phyloP scores from a whole-genome alignment of 2,113 vertebrate genomes.

The Melanotaenia duboulayi region DNA sequence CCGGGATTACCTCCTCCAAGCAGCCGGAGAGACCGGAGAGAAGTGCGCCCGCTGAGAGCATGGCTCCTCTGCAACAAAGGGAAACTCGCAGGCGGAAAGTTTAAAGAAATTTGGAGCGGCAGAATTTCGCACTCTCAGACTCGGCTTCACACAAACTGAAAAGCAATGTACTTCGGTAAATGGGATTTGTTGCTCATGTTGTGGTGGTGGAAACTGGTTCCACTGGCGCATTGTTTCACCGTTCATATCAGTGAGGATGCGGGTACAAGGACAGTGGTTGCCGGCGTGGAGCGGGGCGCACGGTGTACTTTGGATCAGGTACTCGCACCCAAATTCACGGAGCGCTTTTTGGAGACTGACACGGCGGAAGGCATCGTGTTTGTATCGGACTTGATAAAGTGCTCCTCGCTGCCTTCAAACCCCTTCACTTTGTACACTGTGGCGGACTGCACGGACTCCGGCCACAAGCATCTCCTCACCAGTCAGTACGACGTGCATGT shows the following conservation, averaged over 20 bases:
- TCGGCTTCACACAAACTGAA: conserved; percentile 48
- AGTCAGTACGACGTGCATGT: conserved; percentile 80
- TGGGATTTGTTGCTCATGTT: conserved; percentile 75
- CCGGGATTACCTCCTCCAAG: conserved; percentile 34
- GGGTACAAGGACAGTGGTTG: conserved; percentile 59
- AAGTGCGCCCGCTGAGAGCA: conserved; percentile 67
- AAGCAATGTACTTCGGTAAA: conserved; percentile 73
- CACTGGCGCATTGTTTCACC: conserved; percentile 51
- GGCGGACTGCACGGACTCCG: conserved; percentile 71
- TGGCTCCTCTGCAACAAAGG: conserved; percentile 77
- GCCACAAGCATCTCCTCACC: conserved; percentile 75
- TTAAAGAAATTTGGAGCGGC: conserved; percentile 59
- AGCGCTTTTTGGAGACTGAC: conserved; percentile 72
- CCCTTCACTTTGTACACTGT: conserved; percentile 80
- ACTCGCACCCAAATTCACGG: conserved; percentile 72
- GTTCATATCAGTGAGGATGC: conserved; percentile 80
- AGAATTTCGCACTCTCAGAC: conserved; percentile 17
- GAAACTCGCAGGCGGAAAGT: conserved; percentile 77
- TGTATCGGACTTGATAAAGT: conserved; percentile 67
- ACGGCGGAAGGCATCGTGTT: conserved; percentile 63
- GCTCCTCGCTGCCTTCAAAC: conserved; percentile 71
- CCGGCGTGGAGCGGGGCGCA: conserved; percentile 61
- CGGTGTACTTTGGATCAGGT: conserved; percentile 80
- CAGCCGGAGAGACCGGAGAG: conserved; percentile 35
- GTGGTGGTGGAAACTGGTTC: conserved; percentile 64